Conservation (phyloP, 2,113 vertebrate genomes). For the Bubo bubo region DNA sequence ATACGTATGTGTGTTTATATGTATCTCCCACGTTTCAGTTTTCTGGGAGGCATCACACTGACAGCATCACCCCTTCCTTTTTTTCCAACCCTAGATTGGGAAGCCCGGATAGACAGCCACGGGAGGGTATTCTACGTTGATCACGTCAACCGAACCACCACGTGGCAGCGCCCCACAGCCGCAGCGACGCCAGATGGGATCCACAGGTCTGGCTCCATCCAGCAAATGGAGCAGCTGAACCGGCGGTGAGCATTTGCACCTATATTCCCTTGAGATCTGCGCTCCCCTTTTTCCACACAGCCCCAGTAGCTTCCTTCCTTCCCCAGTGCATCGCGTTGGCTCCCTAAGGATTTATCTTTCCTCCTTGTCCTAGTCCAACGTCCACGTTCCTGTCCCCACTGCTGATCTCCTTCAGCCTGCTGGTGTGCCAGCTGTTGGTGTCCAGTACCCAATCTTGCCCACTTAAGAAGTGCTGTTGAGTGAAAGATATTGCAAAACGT, state of each 20-base stretch:
- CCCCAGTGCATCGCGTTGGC: fast-evolving
- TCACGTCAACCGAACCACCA: slow-evolving; percentile 94
- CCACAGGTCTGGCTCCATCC: slow-evolving; percentile 88
- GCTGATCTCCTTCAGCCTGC: background rate
- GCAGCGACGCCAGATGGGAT: slow-evolving; percentile 84
- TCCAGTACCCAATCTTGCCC: background rate
- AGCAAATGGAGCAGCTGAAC: slow-evolving; percentile 99
- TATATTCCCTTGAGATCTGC: background rate
- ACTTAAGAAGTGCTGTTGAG: background rate
- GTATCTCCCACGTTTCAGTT: background rate
- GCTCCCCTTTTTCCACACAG: background rate
- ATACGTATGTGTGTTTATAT: background rate
- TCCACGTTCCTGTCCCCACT: background rate
- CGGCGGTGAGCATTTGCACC: slow-evolving; percentile 80
- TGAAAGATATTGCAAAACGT: background rate
- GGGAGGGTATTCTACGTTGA: slow-evolving; percentile 97
- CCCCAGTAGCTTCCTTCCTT: background rate
- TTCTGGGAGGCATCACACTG: slow-evolving; percentile 19
- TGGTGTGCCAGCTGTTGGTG: background rate
- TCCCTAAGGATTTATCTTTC: background rate
- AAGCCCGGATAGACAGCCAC: slow-evolving; percentile 96
- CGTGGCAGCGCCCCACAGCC: slow-evolving; percentile 91
- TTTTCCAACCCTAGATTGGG: slow-evolving; percentile 86
- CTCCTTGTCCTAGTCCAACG: background rate
- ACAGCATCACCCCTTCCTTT: slow-evolving; percentile 52